These are phyloP conservation scores for Sphaeramia orbicularis DNA, from an alignment of 2,797 vertebrate genomes.

Conservation along the genomic window DNA sequence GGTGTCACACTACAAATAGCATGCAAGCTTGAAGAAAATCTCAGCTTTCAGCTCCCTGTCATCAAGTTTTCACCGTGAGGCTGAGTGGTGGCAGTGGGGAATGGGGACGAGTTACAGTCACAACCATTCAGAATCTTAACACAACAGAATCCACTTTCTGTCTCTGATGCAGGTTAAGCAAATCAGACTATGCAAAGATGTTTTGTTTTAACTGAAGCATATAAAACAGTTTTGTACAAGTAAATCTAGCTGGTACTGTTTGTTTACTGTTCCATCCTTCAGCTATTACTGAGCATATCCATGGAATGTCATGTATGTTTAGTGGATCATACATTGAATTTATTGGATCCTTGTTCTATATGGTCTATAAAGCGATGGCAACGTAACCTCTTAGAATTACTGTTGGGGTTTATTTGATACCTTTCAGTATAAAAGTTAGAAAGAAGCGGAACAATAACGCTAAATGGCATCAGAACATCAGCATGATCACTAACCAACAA, in stretches of 20 bases:
- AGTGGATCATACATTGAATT: not conserved
- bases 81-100: constrained; percentile 28
- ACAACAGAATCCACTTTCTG: constrained; percentile 24
- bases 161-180: constrained; percentile 7
- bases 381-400: too few relatives aligned
- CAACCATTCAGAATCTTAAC: constrained; percentile 42
- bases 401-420: too few relatives aligned
- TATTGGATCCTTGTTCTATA: not conserved
- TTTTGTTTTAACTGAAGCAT: not conserved
- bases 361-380: not conserved
- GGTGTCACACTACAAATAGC: constrained; percentile 82
- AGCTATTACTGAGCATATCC: not conserved
- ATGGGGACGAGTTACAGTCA: constrained; percentile 45
- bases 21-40: constrained; percentile 66
- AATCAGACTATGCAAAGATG: constrained; percentile 1
- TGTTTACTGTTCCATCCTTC: not conserved
- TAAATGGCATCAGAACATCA: too few relatives aligned
- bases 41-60: constrained; percentile 74
- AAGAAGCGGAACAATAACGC: too few relatives aligned
- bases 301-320: constrained; percentile 5
- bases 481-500: too few relatives aligned
- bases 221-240: not conserved
- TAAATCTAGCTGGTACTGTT: not conserved
- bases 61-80: constrained; percentile 49
- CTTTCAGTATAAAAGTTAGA: too few relatives aligned